Evolutionary conservation across 2,888 invertebrate species (phyloP).

Genomic region (Brachycybe producta): DNA sequence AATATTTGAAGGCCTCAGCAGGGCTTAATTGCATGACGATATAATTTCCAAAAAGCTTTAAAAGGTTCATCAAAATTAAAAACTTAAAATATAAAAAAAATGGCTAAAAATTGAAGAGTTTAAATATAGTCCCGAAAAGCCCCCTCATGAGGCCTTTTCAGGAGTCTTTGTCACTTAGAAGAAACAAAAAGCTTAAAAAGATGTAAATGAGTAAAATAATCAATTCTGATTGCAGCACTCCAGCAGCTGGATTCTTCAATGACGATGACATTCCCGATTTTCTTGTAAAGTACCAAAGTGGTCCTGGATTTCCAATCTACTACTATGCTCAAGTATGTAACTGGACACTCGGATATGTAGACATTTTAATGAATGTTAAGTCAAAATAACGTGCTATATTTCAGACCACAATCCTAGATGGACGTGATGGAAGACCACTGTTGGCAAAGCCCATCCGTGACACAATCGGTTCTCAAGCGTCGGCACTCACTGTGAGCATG

Average conservation of each 20-base stretch:
- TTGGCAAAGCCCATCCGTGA: slow-evolving; percentile 46
- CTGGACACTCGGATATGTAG: too few relatives aligned
- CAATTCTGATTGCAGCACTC: slow-evolving; percentile 44
- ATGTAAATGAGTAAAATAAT: too few relatives aligned
- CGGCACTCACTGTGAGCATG: slow-evolving; percentile 44
- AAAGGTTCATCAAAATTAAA: too few relatives aligned
- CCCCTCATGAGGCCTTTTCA: too few relatives aligned
- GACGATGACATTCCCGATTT: slow-evolving; percentile 64
- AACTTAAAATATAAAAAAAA: too few relatives aligned
- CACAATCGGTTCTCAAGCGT: slow-evolving; percentile 47
- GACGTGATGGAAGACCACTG: slow-evolving; percentile 46
- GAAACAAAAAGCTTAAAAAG: too few relatives aligned
- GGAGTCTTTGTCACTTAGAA: too few relatives aligned
- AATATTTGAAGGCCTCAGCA: not conserved
- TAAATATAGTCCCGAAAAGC: too few relatives aligned
- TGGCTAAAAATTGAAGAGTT: too few relatives aligned
- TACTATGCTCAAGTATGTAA: slow-evolving; percentile 53
- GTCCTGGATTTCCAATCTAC: slow-evolving; percentile 57
- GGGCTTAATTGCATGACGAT: not conserved
- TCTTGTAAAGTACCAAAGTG: slow-evolving; percentile 54
- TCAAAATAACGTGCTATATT: too few relatives aligned
- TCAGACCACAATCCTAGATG: slow-evolving; percentile 46
- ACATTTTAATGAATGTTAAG: slow-evolving; percentile 3
- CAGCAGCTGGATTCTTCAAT: slow-evolving; percentile 64
- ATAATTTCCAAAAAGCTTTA: too few relatives aligned